Evolutionary conservation across 2,888 invertebrate species (phyloP), one percentile per base, ranked within the genome.

Genomic region (Drosophila mayaguana): DNA sequence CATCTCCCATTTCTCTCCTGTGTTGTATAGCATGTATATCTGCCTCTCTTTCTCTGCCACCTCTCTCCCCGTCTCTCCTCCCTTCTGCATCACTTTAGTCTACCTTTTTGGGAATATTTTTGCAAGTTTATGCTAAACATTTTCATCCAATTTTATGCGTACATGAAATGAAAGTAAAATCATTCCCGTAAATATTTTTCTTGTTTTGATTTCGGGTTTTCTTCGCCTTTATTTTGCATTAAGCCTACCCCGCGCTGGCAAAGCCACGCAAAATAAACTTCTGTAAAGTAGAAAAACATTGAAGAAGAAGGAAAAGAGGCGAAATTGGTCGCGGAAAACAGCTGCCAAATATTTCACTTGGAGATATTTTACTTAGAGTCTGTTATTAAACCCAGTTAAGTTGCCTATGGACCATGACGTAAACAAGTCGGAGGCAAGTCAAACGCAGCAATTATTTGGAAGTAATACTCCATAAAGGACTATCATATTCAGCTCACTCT

Each of bases 381-480:
- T 67, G 70, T 72, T 67, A 63, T 72, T 18, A 56, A 57, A 28
- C 22, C 40, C 61, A 46, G 73, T 56, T 43, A 62, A 43, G 36
- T 71, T 66, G 40, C 46, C 32, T 34, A 14, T 22, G 18, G 48
- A 60, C 46, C 34, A 1, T 22, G 65, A 38, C 42, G 25, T 55
- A 67, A 59, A 70, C 71, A 60, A 70, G 53, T 69, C 73, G 69
- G 68, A 48, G 59, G 65, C 69, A 67, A 57, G 74, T 68, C 81
- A 88, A 89, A 65, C 66, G 56, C 89, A 83, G 70, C 72, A 83
- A 73, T 90, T 77, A 72, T 80, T 25, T 48, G 53, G 51, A 48
- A 18, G 51, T 28, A 50, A 38, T 45, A 62, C 32, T 32, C 53
- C 42, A 32, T 42, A 36, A 46, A 51, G 60, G 42, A 48, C 22